Conservation (phyloP, 2,888 invertebrate species). For the Tineola bisselliella region DNA sequence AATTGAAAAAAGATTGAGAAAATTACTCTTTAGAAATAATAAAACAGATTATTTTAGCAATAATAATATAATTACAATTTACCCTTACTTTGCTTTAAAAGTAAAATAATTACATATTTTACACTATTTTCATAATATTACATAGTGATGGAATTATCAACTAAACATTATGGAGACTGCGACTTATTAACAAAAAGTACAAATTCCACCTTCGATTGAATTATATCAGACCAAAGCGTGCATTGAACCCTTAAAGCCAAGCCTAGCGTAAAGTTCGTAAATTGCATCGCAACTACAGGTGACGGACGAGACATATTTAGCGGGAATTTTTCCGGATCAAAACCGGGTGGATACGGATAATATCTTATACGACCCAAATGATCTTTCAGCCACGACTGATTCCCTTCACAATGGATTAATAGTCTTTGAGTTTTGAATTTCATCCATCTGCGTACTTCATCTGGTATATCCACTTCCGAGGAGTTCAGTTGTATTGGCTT, state of each 20-base stretch:
- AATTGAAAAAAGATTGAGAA: too few relatives aligned
- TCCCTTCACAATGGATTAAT: slow-evolving; percentile 46
- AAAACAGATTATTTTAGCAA: too few relatives aligned
- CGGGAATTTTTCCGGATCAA: slow-evolving; percentile 39
- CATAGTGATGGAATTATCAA: not conserved
- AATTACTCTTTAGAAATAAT: too few relatives aligned
- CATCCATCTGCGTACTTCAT: slow-evolving; percentile 35
- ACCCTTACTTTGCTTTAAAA: not conserved
- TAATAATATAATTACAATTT: not conserved
- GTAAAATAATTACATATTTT: too few relatives aligned
- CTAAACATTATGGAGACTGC: not conserved
- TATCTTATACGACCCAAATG: slow-evolving; percentile 46
- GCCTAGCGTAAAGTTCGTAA: slow-evolving; percentile 42
- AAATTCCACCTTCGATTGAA: slow-evolving; percentile 38
- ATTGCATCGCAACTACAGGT: slow-evolving; percentile 44
- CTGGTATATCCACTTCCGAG: slow-evolving; percentile 26
- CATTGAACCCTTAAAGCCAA: slow-evolving; percentile 45
- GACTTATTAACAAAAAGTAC: slow-evolving; percentile 33
- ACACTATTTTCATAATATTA: too few relatives aligned
- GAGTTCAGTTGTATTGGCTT: slow-evolving; percentile 33
- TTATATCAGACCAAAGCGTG: slow-evolving; percentile 45
- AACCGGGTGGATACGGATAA: slow-evolving; percentile 50
- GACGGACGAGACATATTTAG: slow-evolving; percentile 25
- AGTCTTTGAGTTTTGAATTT: slow-evolving; percentile 29
- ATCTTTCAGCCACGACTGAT: slow-evolving; percentile 43